Conservation (phyloP, 2,888 invertebrate species). For the Drosophila recens region DNA sequence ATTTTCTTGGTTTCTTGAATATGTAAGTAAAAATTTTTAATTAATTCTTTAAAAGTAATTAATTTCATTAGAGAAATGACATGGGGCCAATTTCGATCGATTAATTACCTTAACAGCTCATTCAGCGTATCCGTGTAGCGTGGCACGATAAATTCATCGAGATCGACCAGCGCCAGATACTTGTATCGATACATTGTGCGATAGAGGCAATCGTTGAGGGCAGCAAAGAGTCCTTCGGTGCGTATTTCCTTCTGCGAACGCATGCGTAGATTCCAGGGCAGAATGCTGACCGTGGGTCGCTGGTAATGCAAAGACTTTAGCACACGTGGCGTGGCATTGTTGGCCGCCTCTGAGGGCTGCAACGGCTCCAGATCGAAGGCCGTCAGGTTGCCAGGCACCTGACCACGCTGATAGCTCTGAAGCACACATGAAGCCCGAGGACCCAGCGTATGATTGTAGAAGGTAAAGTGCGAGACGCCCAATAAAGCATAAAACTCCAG, state of each 20-base stretch:
- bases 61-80: no score
- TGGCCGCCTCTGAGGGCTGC: constrained; percentile 55
- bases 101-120: constrained; percentile 88
- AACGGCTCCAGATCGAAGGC: constrained; percentile 74
- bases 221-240: constrained; percentile 96
- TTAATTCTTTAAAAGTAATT: no score
- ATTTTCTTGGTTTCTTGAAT: no score
- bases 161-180: constrained; percentile 93
- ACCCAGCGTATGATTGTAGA: constrained; percentile 96
- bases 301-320: constrained; percentile 71
- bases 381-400: constrained; percentile 83
- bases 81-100: constrained; percentile 39
- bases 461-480: constrained; percentile 94
- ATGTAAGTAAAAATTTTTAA: no score
- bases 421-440: constrained; percentile 91
- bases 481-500: constrained; percentile 93
- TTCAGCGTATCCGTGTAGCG: constrained; percentile 91
- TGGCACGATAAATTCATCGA: constrained; percentile 95
- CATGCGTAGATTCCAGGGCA: constrained; percentile 91
- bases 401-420: constrained; percentile 87
- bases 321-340: constrained; percentile 67
- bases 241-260: constrained; percentile 95
- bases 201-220: constrained; percentile 96
- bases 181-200: constrained; percentile 94
- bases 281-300: constrained; percentile 83